These are phyloP conservation scores for Acanthoscelides obtectus DNA, from an alignment of 2,888 invertebrate genomes.

Conservation along the genomic window DNA sequence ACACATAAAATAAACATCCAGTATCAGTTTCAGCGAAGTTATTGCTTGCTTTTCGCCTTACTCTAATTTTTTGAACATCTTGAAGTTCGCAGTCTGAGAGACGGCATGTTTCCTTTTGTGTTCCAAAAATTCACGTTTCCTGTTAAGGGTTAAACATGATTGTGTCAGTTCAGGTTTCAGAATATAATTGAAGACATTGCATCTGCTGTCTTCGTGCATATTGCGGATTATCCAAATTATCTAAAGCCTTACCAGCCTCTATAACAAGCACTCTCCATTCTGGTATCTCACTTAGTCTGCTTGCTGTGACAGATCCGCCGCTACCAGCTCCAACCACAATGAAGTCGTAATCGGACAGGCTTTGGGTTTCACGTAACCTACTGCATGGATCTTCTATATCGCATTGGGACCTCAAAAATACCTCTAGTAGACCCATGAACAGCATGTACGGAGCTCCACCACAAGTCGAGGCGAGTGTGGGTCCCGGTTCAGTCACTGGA, in stretches of 20 bases:
- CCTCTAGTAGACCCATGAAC: conserved; percentile 84
- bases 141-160: no score
- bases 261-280: conserved; percentile 68
- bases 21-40: no score
- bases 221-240: no score
- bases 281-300: conserved; percentile 66
- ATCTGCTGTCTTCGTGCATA: no score
- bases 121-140: no score
- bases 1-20: no score
- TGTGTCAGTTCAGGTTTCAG: no score
- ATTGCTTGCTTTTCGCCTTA: no score
- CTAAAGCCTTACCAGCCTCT: conserved; percentile 60
- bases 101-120: no score
- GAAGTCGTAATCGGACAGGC: conserved; percentile 67
- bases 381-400: conserved; percentile 85
- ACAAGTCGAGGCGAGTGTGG: conserved; percentile 78
- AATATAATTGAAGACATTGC: no score
- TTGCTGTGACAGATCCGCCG: conserved; percentile 68
- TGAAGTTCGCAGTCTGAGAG: no score
- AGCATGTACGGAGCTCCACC: conserved; percentile 83
- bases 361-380: conserved; percentile 56
- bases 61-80: no score
- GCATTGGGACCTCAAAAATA: conserved; percentile 80
- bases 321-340: conserved; percentile 72
- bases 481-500: conserved; percentile 73